These are phyloP conservation scores for Calyptomena viridis DNA, from an alignment of 2,113 vertebrate species.

Conservation along the genomic window DNA sequence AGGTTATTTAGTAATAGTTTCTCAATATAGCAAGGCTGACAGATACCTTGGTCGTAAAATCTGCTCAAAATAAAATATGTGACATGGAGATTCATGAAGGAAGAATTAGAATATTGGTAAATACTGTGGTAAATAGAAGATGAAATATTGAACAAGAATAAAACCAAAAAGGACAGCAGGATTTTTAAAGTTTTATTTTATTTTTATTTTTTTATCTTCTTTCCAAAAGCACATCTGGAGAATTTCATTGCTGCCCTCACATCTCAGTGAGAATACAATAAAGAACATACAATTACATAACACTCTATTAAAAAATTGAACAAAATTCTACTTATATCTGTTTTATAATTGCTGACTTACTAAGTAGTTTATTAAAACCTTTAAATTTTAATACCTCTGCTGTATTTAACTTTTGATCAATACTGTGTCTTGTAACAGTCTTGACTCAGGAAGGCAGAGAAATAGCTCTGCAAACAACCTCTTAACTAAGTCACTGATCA, in stretches of 20 bases:
- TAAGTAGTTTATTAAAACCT: not conserved
- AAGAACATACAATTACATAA: not conserved
- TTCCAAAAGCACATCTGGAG: not conserved
- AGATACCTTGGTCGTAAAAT: not conserved
- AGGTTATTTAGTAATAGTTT: not conserved
- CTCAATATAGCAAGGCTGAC: not conserved
- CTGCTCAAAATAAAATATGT: not conserved
- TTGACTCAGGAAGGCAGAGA: not conserved
- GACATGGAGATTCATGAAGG: not conserved
- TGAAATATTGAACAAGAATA: not conserved
- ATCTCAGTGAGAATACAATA: not conserved
- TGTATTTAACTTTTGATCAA: not conserved
- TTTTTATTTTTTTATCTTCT: not conserved
- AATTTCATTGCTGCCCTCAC: not conserved
- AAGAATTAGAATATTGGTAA: not conserved
- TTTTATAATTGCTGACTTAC: not conserved
- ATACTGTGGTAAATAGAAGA: not conserved
- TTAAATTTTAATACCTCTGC: not conserved
- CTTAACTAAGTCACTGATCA: not conserved
- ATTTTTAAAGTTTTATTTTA: not conserved
- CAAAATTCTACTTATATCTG: not conserved
- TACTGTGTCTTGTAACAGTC: not conserved
- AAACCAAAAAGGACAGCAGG: not conserved
- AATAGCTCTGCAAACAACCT: not conserved
- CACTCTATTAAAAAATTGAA: not conserved